Evolutionary conservation across 2,888 invertebrate species (phyloP), one percentile per base, ranked within the genome.

Genomic region (Brachycybe producta): DNA sequence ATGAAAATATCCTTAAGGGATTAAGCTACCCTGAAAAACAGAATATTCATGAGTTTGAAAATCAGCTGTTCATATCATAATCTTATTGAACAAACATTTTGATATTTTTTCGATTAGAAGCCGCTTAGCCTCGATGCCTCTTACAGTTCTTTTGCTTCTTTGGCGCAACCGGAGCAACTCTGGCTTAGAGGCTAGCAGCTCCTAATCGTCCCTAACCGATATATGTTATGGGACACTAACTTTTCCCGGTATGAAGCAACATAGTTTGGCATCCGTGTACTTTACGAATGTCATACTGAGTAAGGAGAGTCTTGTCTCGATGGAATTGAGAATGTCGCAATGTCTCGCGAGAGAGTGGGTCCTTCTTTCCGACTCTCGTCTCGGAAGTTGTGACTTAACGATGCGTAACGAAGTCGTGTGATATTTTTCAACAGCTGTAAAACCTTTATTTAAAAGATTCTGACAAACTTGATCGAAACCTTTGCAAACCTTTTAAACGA

Each of bases 191-290:
- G n/a, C n/a, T n/a, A n/a, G n/a, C n/a, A n/a, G n/a, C n/a, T n/a
- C n/a, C n/a, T n/a, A n/a, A n/a, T n/a, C n/a, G n/a, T n/a, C n/a
- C n/a, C n/a, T n/a, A n/a, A n/a, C n/a, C n/a, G n/a, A n/a, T n/a
- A n/a, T n/a, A n/a, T n/a, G n/a, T n/a, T 32, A 27, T 19, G 21
- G 26, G 17, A 38, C 13, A 32, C 54, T 68, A 62, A 90, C 88
- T 75, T 85, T 86, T 51, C 92, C 92, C 1, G 92, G 91, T 61
- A 92, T 90, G 62, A 92, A 92, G 64, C 91, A 91, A 63, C 90
- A 86, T 19, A 84, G 68, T 52, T 81, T 79, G 32, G 76, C 72
- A 57, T 90, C 87, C 27, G 91, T 84, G 62, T 84, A 87, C 68
- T 88, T 90, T 52, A 80, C 77, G 62, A 85, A 92, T 0, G 91